Conservation (phyloP, 2,113 vertebrate species). For the Leucopsar rothschildi region DNA sequence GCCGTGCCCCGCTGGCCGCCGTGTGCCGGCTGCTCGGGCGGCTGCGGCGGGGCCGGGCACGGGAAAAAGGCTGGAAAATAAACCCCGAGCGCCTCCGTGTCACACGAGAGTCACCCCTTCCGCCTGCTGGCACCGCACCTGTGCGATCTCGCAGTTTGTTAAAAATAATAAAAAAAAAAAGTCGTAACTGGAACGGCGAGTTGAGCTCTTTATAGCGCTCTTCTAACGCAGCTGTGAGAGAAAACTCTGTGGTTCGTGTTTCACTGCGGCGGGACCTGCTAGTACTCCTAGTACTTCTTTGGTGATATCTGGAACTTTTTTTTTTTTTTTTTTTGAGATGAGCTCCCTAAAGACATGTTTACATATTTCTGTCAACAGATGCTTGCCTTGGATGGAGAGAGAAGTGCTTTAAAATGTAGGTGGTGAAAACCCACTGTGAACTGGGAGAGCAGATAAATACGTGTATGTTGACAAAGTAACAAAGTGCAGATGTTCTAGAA, state of each 20-base stretch:
- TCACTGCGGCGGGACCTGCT: background rate
- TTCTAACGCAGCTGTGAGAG: background rate
- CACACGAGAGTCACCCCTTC: background rate
- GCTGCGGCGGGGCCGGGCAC: no score
- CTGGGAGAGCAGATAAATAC: background rate
- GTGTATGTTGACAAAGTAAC: background rate
- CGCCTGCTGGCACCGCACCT: background rate
- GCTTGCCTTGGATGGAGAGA: background rate
- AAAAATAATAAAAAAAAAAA: background rate
- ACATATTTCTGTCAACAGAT: background rate
- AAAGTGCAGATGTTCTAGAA: background rate
- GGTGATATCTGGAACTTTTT: background rate
- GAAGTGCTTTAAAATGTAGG: background rate
- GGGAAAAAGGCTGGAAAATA: rapidly evolving
- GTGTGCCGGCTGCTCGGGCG: background rate
- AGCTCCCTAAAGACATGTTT: background rate
- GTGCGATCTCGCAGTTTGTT: background rate
- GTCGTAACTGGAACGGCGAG: background rate
- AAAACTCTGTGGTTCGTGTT: background rate
- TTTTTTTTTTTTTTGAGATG: background rate
- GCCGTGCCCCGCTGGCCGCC: no score
- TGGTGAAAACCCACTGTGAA: background rate
- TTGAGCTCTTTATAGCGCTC: background rate
- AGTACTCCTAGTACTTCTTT: background rate
- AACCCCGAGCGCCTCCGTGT: rapidly evolving